phyloP scores from a whole-genome alignment of 2,888 invertebrate genomes.

The Brachypalpus laphriformis region DNA sequence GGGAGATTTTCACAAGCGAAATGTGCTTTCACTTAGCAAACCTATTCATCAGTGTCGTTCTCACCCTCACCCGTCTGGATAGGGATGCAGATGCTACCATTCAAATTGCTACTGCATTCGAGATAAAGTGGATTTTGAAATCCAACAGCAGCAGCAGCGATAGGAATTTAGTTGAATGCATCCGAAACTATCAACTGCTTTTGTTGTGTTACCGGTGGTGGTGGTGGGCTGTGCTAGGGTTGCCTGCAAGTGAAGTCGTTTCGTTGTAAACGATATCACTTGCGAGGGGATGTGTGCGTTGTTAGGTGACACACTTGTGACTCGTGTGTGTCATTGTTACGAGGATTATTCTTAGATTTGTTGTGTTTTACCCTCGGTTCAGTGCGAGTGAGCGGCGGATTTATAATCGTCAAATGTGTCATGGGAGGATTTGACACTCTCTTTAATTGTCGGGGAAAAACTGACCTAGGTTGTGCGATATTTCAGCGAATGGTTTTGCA shows the following conservation, averaged over 20 bases:
- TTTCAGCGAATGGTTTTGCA: slow-evolving; percentile 7
- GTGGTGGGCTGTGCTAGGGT: not conserved
- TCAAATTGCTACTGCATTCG: slow-evolving; percentile 23
- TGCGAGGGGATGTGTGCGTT: slow-evolving; percentile 4
- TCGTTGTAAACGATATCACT: slow-evolving; percentile 63
- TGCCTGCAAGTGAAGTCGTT: slow-evolving; percentile 43
- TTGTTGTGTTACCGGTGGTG: slow-evolving; percentile 15
- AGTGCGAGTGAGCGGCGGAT: slow-evolving; percentile 32
- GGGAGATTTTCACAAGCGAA: slow-evolving; percentile 61
- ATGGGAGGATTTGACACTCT: slow-evolving; percentile 40
- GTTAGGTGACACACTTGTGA: slow-evolving; percentile 52
- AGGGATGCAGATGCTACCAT: slow-evolving; percentile 43
- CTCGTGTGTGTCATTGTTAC: slow-evolving; percentile 61
- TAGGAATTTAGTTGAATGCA: slow-evolving; percentile 60
- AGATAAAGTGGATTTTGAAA: slow-evolving; percentile 43
- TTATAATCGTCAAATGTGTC: slow-evolving; percentile 53
- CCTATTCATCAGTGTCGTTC: slow-evolving; percentile 66
- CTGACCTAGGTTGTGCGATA: slow-evolving; percentile 56
- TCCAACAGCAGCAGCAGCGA: not conserved
- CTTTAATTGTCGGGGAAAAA: slow-evolving; percentile 12
- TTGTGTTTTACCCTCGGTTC: slow-evolving; percentile 28
- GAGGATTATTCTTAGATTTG: slow-evolving; percentile 66
- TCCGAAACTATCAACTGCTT: slow-evolving; percentile 56
- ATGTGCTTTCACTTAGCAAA: slow-evolving; percentile 71
- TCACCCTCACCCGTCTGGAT: not conserved